Conservation (phyloP, 2,888 invertebrate species). For the Dynastes hyllus region DNA sequence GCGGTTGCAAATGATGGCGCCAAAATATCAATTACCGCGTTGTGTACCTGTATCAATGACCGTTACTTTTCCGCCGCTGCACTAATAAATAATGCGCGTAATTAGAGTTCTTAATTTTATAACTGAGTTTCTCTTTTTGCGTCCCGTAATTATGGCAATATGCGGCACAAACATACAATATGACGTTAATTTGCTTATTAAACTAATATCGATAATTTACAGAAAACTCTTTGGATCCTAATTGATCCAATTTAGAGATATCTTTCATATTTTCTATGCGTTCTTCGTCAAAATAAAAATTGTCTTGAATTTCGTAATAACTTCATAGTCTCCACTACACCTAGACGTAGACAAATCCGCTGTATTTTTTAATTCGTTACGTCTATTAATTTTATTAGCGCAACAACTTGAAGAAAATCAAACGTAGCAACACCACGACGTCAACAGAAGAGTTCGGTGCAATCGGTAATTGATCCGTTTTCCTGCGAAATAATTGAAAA, state of each 20-base stretch:
- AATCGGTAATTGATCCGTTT: slow-evolving; percentile 39
- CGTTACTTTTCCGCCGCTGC: slow-evolving; percentile 17
- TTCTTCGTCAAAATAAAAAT: not conserved
- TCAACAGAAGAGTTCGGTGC: not conserved
- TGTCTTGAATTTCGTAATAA: not conserved
- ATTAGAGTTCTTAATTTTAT: slow-evolving; percentile 30
- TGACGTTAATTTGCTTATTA: slow-evolving; percentile 44
- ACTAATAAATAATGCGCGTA: slow-evolving; percentile 20
- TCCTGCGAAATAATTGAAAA: slow-evolving; percentile 36
- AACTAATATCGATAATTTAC: slow-evolving; percentile 35
- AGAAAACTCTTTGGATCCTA: slow-evolving; percentile 17
- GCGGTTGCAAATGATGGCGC: slow-evolving; percentile 36
- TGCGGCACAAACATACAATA: slow-evolving; percentile 4
- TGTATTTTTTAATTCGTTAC: not conserved
- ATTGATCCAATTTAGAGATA: slow-evolving; percentile 24
- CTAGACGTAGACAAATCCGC: not conserved
- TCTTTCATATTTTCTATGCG: not conserved
- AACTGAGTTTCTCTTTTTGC: slow-evolving; percentile 35
- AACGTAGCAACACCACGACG: too few relatives aligned
- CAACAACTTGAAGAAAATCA: too few relatives aligned
- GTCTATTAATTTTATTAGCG: not conserved
- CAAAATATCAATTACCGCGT: slow-evolving; percentile 39
- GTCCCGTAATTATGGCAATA: slow-evolving; percentile 10
- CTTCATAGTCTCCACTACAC: not conserved
- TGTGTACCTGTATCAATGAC: slow-evolving; percentile 9